phyloP scores from a whole-genome alignment of 2,113 vertebrate genomes.

The Recurvirostra avosetta region DNA sequence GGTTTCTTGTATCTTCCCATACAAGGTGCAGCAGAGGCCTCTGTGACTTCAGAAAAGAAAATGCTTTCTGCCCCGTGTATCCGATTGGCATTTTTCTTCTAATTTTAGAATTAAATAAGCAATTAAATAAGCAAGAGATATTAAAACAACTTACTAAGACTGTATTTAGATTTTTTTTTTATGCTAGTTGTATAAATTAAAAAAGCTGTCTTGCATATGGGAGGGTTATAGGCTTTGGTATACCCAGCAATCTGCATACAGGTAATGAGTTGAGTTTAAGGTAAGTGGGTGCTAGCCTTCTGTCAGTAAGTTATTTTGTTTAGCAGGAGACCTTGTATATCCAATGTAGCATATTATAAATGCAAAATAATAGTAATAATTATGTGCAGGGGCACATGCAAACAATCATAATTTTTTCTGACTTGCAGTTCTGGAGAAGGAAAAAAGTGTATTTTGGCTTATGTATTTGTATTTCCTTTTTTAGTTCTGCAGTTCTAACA shows the following conservation, averaged over 20 bases:
- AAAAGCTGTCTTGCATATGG: background rate
- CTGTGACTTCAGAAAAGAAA: background rate
- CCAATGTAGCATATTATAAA: background rate
- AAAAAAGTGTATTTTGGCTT: background rate
- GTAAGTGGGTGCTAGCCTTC: background rate
- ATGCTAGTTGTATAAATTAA: background rate
- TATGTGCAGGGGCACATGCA: background rate
- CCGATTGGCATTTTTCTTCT: background rate
- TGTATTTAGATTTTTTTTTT: background rate
- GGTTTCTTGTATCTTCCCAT: background rate
- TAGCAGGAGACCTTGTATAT: background rate
- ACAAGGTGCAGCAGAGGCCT: background rate
- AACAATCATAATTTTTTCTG: background rate
- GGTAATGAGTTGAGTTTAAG: background rate
- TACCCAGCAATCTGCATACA: fast-evolving
- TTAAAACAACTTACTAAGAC: background rate
- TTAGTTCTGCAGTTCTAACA: background rate
- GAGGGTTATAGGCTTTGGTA: background rate
- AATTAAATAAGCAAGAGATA: background rate
- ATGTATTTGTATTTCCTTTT: background rate
- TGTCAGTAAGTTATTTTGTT: background rate
- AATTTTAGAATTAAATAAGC: background rate
- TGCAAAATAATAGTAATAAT: background rate
- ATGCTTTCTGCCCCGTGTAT: fast-evolving
- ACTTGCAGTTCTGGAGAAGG: background rate